phyloP scores from a whole-genome alignment of 2,888 invertebrate species.

The Ophion ventricosus region DNA sequence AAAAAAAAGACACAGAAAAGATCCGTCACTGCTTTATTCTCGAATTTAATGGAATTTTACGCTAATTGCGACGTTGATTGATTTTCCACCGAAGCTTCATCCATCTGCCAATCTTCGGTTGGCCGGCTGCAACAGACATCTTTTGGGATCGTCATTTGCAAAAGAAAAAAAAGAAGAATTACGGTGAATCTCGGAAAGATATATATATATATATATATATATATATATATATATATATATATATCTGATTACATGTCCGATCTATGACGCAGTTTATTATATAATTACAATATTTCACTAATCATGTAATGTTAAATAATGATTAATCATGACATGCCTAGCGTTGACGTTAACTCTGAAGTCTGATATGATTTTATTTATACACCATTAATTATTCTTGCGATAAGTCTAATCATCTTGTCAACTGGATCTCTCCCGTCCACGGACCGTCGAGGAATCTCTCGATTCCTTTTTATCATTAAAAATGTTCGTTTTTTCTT shows the following conservation, averaged over 20 bases:
- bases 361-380: conserved; percentile 83
- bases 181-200: neutral
- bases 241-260: conserved; percentile 39
- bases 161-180: neutral
- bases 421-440: conserved; percentile 41
- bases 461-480: neutral
- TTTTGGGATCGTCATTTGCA: neutral
- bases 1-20: too few species aligned
- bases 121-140: neutral
- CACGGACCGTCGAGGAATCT: conserved; percentile 19
- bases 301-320: conserved; percentile 81
- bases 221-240: neutral
- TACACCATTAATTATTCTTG: conserved; percentile 65
- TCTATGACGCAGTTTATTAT: conserved; percentile 82
- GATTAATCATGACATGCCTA: conserved; percentile 78
- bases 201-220: neutral
- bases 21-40: too few species aligned
- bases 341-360: conserved; percentile 80
- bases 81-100: neutral
- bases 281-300: conserved; percentile 82
- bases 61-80: too few species aligned
- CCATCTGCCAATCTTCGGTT: neutral
- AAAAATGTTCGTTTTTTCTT: conserved; percentile 11
- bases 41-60: too few species aligned
- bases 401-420: conserved; percentile 48